Base-by-base conservation (phyloP, 2,797 vertebrate species). In the Danio tinwini region DNA sequence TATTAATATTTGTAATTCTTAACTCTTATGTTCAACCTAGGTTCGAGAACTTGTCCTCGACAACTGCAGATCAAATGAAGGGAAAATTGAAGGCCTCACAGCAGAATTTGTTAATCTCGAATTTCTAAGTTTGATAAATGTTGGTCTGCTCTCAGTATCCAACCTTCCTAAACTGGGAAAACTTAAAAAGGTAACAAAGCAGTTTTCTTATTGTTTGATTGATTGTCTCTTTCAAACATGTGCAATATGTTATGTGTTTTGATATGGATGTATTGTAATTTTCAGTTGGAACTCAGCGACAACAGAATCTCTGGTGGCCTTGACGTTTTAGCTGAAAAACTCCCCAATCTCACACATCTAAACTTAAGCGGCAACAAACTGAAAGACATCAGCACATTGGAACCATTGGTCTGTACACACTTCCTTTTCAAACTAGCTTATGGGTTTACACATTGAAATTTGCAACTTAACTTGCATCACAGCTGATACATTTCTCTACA, bases 61-160 rank as follows among this genome's bases (percentile, higher is more conserved):
- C 90, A 97, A 96, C 87, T 97, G 96, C 92, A 95, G 94, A 89
- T 95, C 96, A 77, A 88, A 91, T 83, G 94, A 96, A 89, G 96
- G 96, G 83, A 96, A 97, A 93, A 96, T 96, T 10, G 95, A 96
- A 90, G 96, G 96, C 71, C 92, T 98, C 87, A 96, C 96, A 79
- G 93, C 91, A 85, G 96, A 96, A 85, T 98, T 97, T 90, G 92
- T 95, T 87, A 96, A 96, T 90, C 92, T 98, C 90, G 96, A 97
- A 91, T 96, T 96, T 88, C 96, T 98, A 91, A 97, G 96, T 93
- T 94, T 97, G 94, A 97, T 97, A 94, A 96, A 96, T 83, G 96
- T 97, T 69, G 90, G 94, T 85, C 91, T 98, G 92, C 93, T 93
- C 68, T 95, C 95, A 64, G 94, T 97, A 82, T 94, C 95, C 87